These are phyloP conservation scores for Eretmochelys imbricata DNA, from an alignment of 2,113 vertebrate genomes.

Conservation along the genomic window DNA sequence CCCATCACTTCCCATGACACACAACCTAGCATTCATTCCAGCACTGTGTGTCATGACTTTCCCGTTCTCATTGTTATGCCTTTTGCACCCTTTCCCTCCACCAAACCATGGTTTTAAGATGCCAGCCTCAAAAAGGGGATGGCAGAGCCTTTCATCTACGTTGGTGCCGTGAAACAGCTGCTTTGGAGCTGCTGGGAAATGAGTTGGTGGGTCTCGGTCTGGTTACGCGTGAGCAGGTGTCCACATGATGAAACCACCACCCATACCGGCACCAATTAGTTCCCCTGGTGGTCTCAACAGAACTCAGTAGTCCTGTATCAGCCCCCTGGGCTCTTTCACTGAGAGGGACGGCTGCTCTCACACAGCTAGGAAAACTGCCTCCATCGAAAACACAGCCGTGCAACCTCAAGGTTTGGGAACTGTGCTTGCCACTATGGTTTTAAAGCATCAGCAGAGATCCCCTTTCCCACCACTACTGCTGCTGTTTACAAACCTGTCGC, in stretches of 20 bases:
- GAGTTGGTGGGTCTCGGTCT: neutral
- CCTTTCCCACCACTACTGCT: neutral
- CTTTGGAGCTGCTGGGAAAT: neutral
- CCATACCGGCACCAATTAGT: neutral
- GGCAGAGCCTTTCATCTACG: neutral
- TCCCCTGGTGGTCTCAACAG: neutral
- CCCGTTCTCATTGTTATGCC: neutral
- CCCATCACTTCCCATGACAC: neutral
- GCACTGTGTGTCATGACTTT: neutral
- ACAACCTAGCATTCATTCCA: neutral
- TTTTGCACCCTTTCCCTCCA: neutral
- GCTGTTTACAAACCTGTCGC: neutral
- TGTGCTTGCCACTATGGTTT: neutral
- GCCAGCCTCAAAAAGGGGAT: neutral
- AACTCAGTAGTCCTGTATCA: neutral
- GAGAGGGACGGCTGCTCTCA: neutral
- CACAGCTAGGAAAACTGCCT: neutral
- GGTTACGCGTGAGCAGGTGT: neutral
- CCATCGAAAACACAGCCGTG: neutral
- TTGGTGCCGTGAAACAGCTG: neutral
- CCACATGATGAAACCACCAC: neutral
- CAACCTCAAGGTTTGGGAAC: neutral
- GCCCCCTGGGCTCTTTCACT: neutral
- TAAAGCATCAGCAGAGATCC: neutral
- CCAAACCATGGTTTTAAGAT: neutral